Base-by-base conservation (phyloP, 37 sponge, comb jelly and placozoan genomes). In the Geodia barretti region DNA sequence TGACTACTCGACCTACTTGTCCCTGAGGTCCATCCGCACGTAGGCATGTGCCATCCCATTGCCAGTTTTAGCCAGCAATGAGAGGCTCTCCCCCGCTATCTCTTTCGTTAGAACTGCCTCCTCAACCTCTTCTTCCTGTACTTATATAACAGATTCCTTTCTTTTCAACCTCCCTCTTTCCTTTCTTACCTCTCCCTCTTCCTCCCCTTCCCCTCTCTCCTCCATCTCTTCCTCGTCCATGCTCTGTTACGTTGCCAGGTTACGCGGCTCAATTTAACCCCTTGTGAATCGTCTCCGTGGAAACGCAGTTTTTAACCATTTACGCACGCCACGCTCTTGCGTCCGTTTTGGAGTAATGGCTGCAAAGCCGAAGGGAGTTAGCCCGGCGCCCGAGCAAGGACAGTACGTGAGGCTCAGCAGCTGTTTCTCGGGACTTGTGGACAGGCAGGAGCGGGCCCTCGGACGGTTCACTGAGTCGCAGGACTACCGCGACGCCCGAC, bases 21-120 rank as follows among this genome's bases (percentile, higher is more conserved):
- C 84, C n/a, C 62, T 64, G 37, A 95, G 63, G 63, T 89, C 85
- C 58, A 92, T 63, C 31, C 87, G 39, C 17, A 92, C 96, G 47
- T 88, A 95, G 9, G 96, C 96, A 83, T 95, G 96, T 1, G 87
- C 72, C 62, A 95, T 41, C 30, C 96, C 96, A 75, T 63, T 84
- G 3, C 92, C 96, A 19, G 84, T 95, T 79, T 89, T 95, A 41
- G 84, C 83, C 1, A 95, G 79, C 54, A 95, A 74, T 11, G 96
- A 92, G 30, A 95, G 79, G 14, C 84, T 61, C 36, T 92, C 89
- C 2, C 88, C 90, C 41, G 74, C 87, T 24, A 75, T 7, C 41
- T 95, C 83, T 21, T 73, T 39, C 0, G 81, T 86, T 24, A 95
- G 80, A 14, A 77, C 71, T 2, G 66, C 58, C 14, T 85, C 74